phyloP scores from a whole-genome alignment of 2,888 invertebrate genomes.

The Baronia brevicornis region DNA sequence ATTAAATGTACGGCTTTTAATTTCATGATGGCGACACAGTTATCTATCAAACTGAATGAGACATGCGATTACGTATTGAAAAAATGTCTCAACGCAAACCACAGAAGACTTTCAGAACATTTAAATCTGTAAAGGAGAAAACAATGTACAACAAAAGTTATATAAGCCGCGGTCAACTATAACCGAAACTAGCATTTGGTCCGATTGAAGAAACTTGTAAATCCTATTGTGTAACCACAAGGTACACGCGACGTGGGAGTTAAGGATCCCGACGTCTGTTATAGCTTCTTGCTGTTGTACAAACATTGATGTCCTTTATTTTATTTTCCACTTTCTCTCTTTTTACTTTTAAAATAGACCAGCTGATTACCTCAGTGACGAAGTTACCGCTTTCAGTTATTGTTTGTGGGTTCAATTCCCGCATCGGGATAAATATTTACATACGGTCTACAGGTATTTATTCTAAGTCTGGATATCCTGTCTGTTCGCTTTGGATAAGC shows the following conservation, averaged over 20 bases:
- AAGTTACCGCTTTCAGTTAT: no score
- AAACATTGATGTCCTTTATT: conserved; percentile 4
- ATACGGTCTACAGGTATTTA: no score
- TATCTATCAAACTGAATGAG: conserved; percentile 4
- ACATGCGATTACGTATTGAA: neutral
- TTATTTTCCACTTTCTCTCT: no score
- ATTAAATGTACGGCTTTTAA: conserved; percentile 45
- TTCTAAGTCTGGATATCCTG: no score
- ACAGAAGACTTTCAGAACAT: conserved; percentile 10
- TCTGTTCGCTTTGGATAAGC: no score
- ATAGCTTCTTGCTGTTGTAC: conserved; percentile 12
- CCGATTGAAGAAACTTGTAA: conserved; percentile 66
- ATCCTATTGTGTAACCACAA: conserved; percentile 55
- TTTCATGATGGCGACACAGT: conserved; percentile 5
- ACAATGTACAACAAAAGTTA: conserved; percentile 29
- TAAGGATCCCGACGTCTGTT: conserved; percentile 27
- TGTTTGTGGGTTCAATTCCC: no score
- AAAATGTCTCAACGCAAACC: conserved; percentile 1
- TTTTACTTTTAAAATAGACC: no score
- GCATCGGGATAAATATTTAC: no score
- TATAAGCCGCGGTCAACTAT: conserved; percentile 34
- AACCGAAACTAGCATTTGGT: conserved; percentile 53
- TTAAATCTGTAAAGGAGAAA: conserved; percentile 16
- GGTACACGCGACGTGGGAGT: conserved; percentile 44
- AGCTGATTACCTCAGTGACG: no score